Percentiles rank a stretch among this genome's conserved stretches.
Conservation (phyloP, 1,140 invertebrate genomes). For the Tetramorium parvispinum region DNA sequence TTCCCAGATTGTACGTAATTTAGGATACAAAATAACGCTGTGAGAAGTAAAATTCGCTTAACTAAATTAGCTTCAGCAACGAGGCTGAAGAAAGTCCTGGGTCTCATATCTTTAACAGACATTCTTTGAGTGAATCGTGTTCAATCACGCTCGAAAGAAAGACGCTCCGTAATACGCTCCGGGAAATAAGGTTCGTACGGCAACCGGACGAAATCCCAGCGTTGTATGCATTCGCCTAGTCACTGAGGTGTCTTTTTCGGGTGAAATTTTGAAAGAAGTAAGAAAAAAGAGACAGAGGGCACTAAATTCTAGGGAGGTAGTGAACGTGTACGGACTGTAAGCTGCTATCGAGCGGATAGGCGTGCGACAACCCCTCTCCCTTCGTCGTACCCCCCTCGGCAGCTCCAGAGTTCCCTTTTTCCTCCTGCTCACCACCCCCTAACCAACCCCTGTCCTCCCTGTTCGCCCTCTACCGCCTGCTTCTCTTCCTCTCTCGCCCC, state of each 20-base stretch:
- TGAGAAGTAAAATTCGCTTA: background rate
- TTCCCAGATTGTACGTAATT: background rate
- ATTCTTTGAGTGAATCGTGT: slow-evolving; percentile 4
- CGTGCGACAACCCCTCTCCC: slow-evolving; percentile 79
- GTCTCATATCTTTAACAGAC: slow-evolving; percentile 31
- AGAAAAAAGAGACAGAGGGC: slow-evolving; percentile 42
- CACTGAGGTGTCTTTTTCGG: slow-evolving; percentile 19
- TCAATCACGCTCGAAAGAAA: slow-evolving; percentile 1
- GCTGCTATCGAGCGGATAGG: slow-evolving; percentile 85
- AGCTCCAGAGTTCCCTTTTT: slow-evolving; percentile 73
- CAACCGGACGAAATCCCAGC: slow-evolving; percentile 28
- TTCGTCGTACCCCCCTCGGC: slow-evolving; percentile 58
- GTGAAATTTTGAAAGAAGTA: slow-evolving; percentile 41
- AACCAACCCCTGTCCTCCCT: slow-evolving; percentile 74
- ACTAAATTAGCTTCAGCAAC: background rate
- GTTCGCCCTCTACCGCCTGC: slow-evolving; percentile 67
- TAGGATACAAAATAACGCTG: background rate
- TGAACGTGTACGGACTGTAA: slow-evolving; percentile 83
- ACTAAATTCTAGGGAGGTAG: slow-evolving; percentile 78
- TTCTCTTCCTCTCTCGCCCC: slow-evolving; percentile 48
- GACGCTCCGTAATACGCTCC: background rate
- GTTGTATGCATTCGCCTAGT: slow-evolving; percentile 30
- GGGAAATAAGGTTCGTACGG: slow-evolving; percentile 22
- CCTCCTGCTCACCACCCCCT: slow-evolving; percentile 59
- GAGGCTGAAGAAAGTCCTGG: background rate